Base-by-base conservation (phyloP, 1,140 invertebrate genomes). In the Ips typographus region DNA sequence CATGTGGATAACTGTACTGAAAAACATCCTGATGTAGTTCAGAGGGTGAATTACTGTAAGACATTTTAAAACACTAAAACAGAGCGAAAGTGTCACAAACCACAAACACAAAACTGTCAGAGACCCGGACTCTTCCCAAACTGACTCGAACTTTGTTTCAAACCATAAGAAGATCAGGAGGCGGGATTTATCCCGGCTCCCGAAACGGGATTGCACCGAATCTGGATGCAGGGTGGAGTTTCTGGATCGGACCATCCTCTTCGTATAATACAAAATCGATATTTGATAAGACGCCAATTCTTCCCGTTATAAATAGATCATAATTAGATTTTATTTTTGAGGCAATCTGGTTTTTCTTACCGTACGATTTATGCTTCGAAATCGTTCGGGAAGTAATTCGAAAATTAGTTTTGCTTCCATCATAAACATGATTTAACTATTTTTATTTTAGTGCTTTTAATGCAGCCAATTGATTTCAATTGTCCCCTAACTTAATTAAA, bases 1-100 rank as follows among this genome's bases (percentile, higher is more conserved):
- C 43, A 60, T 75, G 67, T 36, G 70, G 65, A 60, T 75, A 75
- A 4, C 68, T 64, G 68, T 73, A 75, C 37, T 75, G 74, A 71
- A 66, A 75, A 36, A 72, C 52, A 68, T 75, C 73, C 57, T 70
- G 62, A 43, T 70, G 74, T 69, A 71, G 71, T 60, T 70, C 70
- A 22, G 69, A 63, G 5, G 71, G 64, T 3, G 72, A 75, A 59
- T 75, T 75, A 42, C 65, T 73, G 44, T 72, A 75, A 7, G 73
- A 71, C 74, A 74, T 75, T 53, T 2, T 59, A 40, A 37, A 66
- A 57, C 7, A 44, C 3, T n/a, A 4, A 42, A 57, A 65, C 40
- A 8, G 57, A 70, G 42, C 60, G 44, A 47, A 40, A 36, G 49
- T 40, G n/a, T 4, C n/a, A 57, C 37, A 65, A 22, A 40, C 40